Percentiles rank a stretch among this genome's conserved stretches.
Conservation (phyloP, 2,113 vertebrate genomes). For the Amphilophus citrinellus region DNA sequence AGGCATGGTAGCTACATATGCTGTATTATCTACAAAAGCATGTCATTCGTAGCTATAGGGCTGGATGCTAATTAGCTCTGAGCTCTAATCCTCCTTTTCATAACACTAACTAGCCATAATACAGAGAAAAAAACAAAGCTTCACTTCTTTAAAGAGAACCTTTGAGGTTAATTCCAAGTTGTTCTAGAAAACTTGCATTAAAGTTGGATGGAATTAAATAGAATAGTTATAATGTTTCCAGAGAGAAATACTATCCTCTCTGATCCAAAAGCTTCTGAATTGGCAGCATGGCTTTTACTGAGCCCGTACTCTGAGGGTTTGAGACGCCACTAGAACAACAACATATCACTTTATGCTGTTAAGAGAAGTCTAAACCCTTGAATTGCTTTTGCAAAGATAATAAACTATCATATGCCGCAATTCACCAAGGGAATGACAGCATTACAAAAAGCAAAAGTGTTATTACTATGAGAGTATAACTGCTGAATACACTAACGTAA, state of each 20-base stretch:
- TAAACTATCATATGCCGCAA: neutral
- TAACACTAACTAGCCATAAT: slow-evolving; percentile 20
- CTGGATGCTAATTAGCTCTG: slow-evolving; percentile 65
- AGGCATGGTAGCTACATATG: slow-evolving; percentile 21
- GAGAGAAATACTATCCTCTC: neutral
- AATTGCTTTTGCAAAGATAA: neutral
- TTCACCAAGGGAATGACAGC: neutral
- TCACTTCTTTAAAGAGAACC: slow-evolving; percentile 29
- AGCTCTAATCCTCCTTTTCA: slow-evolving; percentile 60
- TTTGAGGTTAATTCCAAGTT: slow-evolving; percentile 50
- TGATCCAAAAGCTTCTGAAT: slow-evolving; percentile 28
- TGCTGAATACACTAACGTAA: neutral
- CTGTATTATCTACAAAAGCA: slow-evolving; percentile 54
- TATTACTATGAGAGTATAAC: neutral
- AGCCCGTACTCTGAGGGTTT: slow-evolving; percentile 20
- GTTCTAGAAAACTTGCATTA: slow-evolving; percentile 33
- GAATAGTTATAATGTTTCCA: slow-evolving; percentile 21
- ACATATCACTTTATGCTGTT: neutral
- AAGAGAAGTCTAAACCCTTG: neutral
- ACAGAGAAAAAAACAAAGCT: slow-evolving; percentile 28
- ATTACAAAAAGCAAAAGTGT: neutral
- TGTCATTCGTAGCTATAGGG: slow-evolving; percentile 40
- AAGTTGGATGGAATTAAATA: slow-evolving; percentile 39
- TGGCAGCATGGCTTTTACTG: neutral
- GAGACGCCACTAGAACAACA: neutral